Base-by-base conservation (phyloP, 2,888 invertebrate species). In the Aphrophora alni region DNA sequence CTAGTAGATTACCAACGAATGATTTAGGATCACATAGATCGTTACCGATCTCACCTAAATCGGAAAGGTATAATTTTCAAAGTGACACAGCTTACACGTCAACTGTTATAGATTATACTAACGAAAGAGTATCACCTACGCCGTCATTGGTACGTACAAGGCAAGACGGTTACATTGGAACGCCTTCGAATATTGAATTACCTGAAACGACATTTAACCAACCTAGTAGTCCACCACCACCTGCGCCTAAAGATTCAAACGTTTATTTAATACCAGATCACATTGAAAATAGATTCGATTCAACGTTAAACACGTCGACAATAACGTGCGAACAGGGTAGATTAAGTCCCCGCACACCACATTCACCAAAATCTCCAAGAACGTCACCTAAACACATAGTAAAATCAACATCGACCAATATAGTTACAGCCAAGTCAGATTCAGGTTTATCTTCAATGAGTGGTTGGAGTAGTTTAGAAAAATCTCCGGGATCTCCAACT, bases 391-490 rank as follows among this genome's bases (percentile, higher is more conserved):
- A 94, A 86, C 91, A 93, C 85, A 87, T 91, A 25, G 92, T 91
- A 87, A 91, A 92, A 84, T 88, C 89, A 82, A 90, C 90, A 83
- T 91, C 90, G 33, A 86, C 87, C 7, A 92, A 92, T 86, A 93
- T 94, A 82, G 92, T 93, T 1, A 91, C 93, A 5, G 93, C 94
- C 0, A 96, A 95, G 88, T 96, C 96, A 0, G 96, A 96, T 87
- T 96, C 96, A 0, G 96, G 96, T 0, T 89, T 96, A 76, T 95
- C 95, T 0, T 96, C 96, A 7, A 94, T 96, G 93, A 95, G 95
- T 86, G 95, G 95, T 4, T 94, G 95, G 92, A 95, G 95, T 14
- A 95, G 95, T 87, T 89, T 95, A 86, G 95, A 96, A 88, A 95
- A 95, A 89, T 95, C 95, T 38, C 95, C 95, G 3, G 93, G 94